A percentile compares a stretch with the other conserved stretches of the same genome.
Conservation (phyloP, 2,888 invertebrate species). For the Sabatieria punctata region DNA sequence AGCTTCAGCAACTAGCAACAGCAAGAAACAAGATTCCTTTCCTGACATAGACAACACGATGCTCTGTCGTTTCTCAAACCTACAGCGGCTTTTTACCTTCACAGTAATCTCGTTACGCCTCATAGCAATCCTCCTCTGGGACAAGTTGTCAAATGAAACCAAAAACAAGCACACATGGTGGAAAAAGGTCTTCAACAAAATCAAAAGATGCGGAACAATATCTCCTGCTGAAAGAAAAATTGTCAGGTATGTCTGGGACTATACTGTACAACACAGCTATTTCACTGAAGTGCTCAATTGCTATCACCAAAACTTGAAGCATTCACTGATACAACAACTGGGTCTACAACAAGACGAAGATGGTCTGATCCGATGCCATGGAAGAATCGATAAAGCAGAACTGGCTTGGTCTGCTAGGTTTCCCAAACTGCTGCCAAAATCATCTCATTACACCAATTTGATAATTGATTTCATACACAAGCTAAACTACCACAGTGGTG, state of each 20-base stretch:
- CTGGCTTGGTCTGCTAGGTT: background rate
- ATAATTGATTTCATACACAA: background rate
- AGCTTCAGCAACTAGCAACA: too few relatives aligned
- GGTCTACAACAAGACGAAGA: background rate
- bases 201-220: background rate
- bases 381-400: background rate
- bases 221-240: background rate
- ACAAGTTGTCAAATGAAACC: background rate
- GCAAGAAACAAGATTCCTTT: too few relatives aligned
- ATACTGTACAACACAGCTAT: background rate
- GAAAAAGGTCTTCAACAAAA: background rate
- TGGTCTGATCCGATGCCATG: background rate
- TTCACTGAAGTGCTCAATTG: background rate
- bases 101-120: background rate
- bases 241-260: background rate
- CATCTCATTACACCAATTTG: background rate
- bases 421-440: background rate
- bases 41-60: too few relatives aligned
- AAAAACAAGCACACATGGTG: background rate
- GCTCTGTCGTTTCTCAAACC: background rate
- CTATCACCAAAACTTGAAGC: too few relatives aligned
- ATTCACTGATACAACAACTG: background rate
- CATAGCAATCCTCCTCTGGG: background rate
- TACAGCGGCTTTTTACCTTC: background rate
- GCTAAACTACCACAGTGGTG: background rate